Base-by-base conservation (phyloP, 2,797 vertebrate species). In the Ataeniobius toweri region DNA sequence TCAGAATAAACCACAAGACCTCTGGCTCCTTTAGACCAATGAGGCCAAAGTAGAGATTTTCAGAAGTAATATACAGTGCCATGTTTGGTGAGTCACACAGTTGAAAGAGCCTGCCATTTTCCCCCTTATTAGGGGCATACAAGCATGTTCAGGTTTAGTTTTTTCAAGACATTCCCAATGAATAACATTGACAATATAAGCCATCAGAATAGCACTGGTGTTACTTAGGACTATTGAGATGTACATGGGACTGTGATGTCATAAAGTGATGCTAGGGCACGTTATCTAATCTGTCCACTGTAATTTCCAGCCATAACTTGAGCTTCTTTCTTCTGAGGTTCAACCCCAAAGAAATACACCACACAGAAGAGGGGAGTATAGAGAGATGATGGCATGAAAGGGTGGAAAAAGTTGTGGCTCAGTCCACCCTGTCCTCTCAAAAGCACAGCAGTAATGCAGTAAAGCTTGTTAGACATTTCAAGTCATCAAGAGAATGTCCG, bases 11-110 rank as follows among this genome's bases (percentile, higher is more conserved):
- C 74, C 74, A 41, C 61, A 75, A 39, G 59, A 53, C 31, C 36
- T 53, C 73, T 61, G 20, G 41, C 55, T 74, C 44, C 56, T 61
- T 74, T 61, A 46, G 73, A 74, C 73, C 16, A 48, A 74, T 10
- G 5, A 31, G 56, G 14, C n/a, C 73, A 63, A 74, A 28, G 53
- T 61, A 18, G 59, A 74, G 41, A 61, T 74, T 58, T 50, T 61
- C 59, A 61, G 59, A 46, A 18, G n/a, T n/a, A 61, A 59, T 46
- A 44, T 24, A 31, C 41, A 74, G 73, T 48, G 59, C 56, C 73
- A 74, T 10, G 16, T 74, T 44, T 50, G n/a, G 73, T 39, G n/a
- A 61, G 26, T 48, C 56, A 61, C 16, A 56, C 41, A 26, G 67
- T 26, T 69, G 26, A 26, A 69, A 26, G 44, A 68, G 65, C 39